A percentile compares a stretch with the other conserved stretches of the same genome.
These are phyloP conservation scores for Cyanocitta stelleri DNA, from an alignment of 2,113 vertebrate species.

Conservation along the genomic window DNA sequence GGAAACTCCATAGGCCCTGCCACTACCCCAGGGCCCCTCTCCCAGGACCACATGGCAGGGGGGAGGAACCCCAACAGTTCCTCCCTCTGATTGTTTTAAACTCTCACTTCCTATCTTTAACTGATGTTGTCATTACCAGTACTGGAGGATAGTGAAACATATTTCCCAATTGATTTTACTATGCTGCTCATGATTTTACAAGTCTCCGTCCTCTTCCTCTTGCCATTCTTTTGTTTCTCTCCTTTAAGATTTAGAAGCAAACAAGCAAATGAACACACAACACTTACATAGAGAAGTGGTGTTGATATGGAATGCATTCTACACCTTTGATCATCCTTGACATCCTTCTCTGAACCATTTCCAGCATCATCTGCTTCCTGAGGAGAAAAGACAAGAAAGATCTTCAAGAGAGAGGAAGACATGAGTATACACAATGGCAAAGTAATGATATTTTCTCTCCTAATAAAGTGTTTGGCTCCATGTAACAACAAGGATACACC, in stretches of 20 bases:
- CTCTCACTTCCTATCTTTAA: neutral
- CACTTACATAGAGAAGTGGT: neutral
- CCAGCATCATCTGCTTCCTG: neutral
- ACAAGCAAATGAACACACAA: neutral
- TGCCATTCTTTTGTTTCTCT: neutral
- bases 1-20: too few relatives aligned
- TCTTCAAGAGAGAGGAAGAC: neutral
- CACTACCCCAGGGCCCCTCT: too few relatives aligned
- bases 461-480: neutral
- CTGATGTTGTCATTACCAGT: neutral
- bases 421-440: neutral
- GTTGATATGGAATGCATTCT: neutral
- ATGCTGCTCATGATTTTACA: neutral
- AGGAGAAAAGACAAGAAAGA: neutral
- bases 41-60: too few relatives aligned
- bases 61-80: neutral
- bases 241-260: neutral
- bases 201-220: neutral
- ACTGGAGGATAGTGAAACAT: fast-evolving
- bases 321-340: neutral
- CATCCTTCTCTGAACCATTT: neutral
- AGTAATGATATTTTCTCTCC: neutral
- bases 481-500: neutral
- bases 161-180: neutral
- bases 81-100: neutral